These are phyloP conservation scores for Mormoops blainvillei DNA, from an alignment of 2,113 vertebrate species.

Conservation along the genomic window DNA sequence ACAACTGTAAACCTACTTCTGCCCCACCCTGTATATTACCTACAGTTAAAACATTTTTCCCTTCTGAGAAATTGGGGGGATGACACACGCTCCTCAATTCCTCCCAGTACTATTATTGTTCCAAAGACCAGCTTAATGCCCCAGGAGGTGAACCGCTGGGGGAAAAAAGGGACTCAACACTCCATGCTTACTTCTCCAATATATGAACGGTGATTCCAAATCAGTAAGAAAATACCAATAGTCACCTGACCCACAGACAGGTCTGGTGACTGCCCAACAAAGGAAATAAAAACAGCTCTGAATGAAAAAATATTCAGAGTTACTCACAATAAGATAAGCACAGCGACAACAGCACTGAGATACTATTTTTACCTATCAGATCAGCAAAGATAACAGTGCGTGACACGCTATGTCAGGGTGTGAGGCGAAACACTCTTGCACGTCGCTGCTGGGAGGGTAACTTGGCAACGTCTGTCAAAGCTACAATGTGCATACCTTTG, in stretches of 20 bases:
- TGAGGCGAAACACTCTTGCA: background rate
- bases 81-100: background rate
- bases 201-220: slow-evolving; percentile 3
- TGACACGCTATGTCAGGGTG: background rate
- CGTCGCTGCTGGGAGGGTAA: background rate
- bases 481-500: background rate
- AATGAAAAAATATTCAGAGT: background rate
- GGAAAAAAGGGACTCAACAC: background rate
- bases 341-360: background rate
- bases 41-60: background rate
- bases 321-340: background rate
- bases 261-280: background rate
- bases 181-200: background rate
- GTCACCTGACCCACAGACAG: background rate
- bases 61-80: background rate
- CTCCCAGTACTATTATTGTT: background rate
- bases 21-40: background rate
- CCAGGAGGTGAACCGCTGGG: background rate
- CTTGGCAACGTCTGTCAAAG: background rate
- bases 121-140: background rate
- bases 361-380: background rate
- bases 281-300: background rate
- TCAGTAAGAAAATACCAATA: background rate
- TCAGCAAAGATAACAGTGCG: background rate
- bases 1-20: background rate